These are phyloP conservation scores for Papilio dardanus DNA, from an alignment of 1,140 invertebrate genomes.

Conservation along the genomic window DNA sequence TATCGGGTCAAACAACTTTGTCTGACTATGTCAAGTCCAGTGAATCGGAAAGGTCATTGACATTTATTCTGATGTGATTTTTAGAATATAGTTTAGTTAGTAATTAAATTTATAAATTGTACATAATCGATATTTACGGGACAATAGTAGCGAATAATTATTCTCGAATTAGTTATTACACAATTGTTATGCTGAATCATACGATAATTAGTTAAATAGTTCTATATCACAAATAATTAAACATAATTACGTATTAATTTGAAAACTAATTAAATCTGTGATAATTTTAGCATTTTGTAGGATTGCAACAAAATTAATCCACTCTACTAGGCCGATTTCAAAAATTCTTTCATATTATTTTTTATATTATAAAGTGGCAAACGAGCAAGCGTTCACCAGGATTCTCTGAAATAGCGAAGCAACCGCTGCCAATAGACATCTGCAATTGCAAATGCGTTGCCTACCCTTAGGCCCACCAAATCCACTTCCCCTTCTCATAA, in stretches of 20 bases:
- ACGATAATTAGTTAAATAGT: background rate
- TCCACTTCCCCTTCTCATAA: too few species aligned
- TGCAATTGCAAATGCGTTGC: too few species aligned
- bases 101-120: background rate
- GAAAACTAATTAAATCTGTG: too few species aligned
- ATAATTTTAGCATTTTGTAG: too few species aligned
- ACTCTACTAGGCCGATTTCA: too few species aligned
- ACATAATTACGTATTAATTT: background rate
- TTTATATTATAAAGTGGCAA: too few species aligned
- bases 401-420: too few species aligned
- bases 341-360: too few species aligned
- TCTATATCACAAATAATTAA: background rate
- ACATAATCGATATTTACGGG: background rate
- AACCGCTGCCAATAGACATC: too few species aligned
- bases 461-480: too few species aligned
- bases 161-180: background rate
- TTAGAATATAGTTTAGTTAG: background rate
- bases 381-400: too few species aligned
- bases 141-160: background rate
- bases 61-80: background rate
- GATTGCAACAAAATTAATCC: too few species aligned
- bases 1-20: background rate
- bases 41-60: background rate
- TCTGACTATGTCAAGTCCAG: background rate
- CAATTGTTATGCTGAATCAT: background rate